Base-by-base conservation (phyloP, 2,888 invertebrate genomes). In the Candidula unifasciata region DNA sequence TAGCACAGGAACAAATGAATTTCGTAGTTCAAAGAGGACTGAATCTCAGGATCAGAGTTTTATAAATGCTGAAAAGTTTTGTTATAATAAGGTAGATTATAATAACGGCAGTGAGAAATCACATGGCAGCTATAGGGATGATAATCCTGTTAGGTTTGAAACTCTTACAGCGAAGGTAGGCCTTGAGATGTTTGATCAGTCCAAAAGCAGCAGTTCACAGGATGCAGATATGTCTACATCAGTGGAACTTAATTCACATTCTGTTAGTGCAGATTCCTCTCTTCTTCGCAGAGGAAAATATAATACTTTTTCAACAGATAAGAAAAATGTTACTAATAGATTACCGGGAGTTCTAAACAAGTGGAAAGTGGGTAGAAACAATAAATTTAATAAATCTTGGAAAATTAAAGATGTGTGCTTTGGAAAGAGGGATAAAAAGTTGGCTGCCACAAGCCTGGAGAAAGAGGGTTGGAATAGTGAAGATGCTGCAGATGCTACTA, bases 251-350 rank as follows among this genome's bases (percentile, higher is more conserved):
- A 35, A 18, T 6, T 24, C 18, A 54, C 27, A 24, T 54, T 13
- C 54, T 68, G 54, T 30, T 27, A 54, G 68, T 68, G 30, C 18
- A 80, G 52, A 54, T 54, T 8, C n/a, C 35, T 37, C 64, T n/a
- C 5, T 64, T 10, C n/a, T 35, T n/a, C 3, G 37, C 27, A 30
- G 10, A 64, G n/a, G 8, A 3, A 64, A 37, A 64, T 13, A n/a
- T 3, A 60, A 16, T n/a, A 60, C 60, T n/a, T n/a, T 21, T 8
- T 37, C 44, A 60, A 13, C 35, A 60, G 52, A 3, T 54, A 27
- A 16, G 54, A 37, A 71, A n/a, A 71, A 37, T 44, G 10, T 78
- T 6, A n/a, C 60, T 35, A 78, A 60, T 35, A 78, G n/a, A 64
- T 30, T 77, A 5, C 24, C 21, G 35, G 37, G 3, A 64, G 60